Evolutionary conservation across 92 coral and sea anemone species (phyloP), one percentile per base, ranked within the genome.

Genomic region (Zoanthus solanderi): DNA sequence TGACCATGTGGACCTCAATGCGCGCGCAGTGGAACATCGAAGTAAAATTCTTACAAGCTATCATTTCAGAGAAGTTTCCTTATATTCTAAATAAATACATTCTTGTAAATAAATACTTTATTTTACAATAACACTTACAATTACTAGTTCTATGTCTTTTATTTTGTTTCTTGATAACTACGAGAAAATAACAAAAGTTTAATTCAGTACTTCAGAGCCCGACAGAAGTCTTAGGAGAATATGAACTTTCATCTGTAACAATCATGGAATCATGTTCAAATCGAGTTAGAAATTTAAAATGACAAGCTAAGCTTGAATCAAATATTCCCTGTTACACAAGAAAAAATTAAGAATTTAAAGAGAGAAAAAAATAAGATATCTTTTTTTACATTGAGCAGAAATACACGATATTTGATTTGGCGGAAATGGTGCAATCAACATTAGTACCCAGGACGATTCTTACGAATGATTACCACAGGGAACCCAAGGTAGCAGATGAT

Each of bases 361-460:
- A 13, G 7, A 12, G 13, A 17, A 46, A 79, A 61, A 45, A 44
- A 29, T 12, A 29, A 5, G 4, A 8, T 28, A 6, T 29, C 28
- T 7, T 12, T 11, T 30, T 52, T 13, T 17, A 4, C 29, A 69
- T 0, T 0, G 15, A 69, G 7, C 4, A 14, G 8, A 16, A 2
- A 9, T 29, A 9, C 4, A 14, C 47, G 42, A 34, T 9, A 2
- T 9, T 12, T 30, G 42, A 9, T 23, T 18, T 13, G 6, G 23
- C n/a, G 90, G 63, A 87, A 87, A 91, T 87, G 93, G 93, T 91
- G 93, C 93, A 91, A 91, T 83, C 47, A 66, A 23, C 69, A 8
- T 23, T 63, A 63, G 69, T 63, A n/a, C 69, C 69, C 69, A n/a
- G 69, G 69, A 63, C 69, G 4, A 14, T 58, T 58, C 4, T n/a